Conservation (phyloP, 2,797 vertebrate genomes). For the Monodelphis domestica region DNA sequence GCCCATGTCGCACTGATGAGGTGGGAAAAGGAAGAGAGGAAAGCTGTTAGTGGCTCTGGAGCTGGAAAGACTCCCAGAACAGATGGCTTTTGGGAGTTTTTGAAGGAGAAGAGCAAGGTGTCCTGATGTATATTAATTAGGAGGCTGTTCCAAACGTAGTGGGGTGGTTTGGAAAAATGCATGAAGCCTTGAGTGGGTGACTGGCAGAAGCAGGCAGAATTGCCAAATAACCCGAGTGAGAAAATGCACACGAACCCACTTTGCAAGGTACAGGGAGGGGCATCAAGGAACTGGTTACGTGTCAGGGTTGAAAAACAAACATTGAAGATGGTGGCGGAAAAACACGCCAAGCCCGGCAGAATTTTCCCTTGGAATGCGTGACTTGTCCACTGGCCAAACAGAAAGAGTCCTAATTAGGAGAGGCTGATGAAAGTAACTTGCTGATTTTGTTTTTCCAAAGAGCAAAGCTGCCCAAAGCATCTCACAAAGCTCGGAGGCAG, state of each 20-base stretch:
- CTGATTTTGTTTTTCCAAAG: conserved; percentile 14
- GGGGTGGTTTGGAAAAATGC: conserved; percentile 74
- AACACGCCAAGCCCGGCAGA: neutral
- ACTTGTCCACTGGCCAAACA: conserved; percentile 22
- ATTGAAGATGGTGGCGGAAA: neutral
- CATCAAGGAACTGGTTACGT: conserved; percentile 38
- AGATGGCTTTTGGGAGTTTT: conserved; percentile 81
- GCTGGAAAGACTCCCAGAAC: conserved; percentile 73
- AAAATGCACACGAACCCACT: conserved; percentile 61
- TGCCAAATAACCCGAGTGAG: conserved; percentile 78
- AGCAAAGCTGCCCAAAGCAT: conserved; percentile 2
- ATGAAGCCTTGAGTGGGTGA: conserved; percentile 78
- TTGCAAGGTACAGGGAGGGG: neutral
- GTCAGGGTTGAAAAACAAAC: conserved; percentile 50
- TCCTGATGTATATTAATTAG: conserved; percentile 80
- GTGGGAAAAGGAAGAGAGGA: conserved; percentile 6
- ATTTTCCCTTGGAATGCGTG: conserved; percentile 42
- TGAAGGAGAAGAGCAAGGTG: conserved; percentile 81
- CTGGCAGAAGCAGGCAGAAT: conserved; percentile 75
- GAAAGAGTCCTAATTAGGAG: conserved; percentile 47
- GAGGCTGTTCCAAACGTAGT: conserved; percentile 77
- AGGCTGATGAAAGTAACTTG: neutral
- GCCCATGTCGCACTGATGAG: neutral
- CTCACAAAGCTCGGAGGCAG: neutral
- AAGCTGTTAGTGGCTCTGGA: conserved; percentile 69